These are phyloP conservation scores for Drosophila atripex DNA, from an alignment of 2,888 invertebrate genomes.

Conservation along the genomic window DNA sequence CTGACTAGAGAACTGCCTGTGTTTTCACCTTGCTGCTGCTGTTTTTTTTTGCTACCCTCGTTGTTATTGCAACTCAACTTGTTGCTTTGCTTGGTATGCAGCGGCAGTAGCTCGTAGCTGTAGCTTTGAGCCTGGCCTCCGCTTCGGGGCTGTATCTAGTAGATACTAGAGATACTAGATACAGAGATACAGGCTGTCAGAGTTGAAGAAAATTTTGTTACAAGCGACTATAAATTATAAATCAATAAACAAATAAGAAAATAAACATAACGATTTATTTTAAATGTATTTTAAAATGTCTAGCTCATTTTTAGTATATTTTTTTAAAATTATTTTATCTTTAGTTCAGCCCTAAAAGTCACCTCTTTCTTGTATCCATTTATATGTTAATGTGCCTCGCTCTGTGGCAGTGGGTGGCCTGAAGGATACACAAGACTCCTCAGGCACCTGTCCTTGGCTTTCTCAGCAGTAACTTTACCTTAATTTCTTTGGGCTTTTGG, in stretches of 20 bases:
- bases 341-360: background rate
- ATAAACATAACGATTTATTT: background rate
- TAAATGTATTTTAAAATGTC: background rate
- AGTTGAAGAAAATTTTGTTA: too few relatives aligned
- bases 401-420: slow-evolving; percentile 1
- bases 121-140: slow-evolving; percentile 38
- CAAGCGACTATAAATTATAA: background rate
- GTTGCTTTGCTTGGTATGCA: slow-evolving; percentile 62
- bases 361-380: slow-evolving; percentile 61
- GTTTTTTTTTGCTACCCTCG: slow-evolving; percentile 32
- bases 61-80: too few relatives aligned
- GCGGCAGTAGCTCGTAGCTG: slow-evolving; percentile 12
- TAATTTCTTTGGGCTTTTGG: slow-evolving; percentile 9
- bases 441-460: slow-evolving; percentile 19
- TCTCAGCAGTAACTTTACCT: slow-evolving; percentile 37
- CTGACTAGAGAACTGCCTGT: slow-evolving; percentile 15
- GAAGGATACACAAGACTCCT: slow-evolving; percentile 28
- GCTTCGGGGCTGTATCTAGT: slow-evolving; percentile 43
- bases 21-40: slow-evolving; percentile 28
- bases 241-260: background rate
- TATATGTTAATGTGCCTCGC: slow-evolving; percentile 60
- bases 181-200: background rate
- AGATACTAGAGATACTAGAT: slow-evolving; percentile 42
- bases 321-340: too few relatives aligned
- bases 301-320: too few relatives aligned